Evolutionary conservation across 2,888 invertebrate genomes (phyloP).

Genomic region (Hirtodrosophila alboralis): DNA sequence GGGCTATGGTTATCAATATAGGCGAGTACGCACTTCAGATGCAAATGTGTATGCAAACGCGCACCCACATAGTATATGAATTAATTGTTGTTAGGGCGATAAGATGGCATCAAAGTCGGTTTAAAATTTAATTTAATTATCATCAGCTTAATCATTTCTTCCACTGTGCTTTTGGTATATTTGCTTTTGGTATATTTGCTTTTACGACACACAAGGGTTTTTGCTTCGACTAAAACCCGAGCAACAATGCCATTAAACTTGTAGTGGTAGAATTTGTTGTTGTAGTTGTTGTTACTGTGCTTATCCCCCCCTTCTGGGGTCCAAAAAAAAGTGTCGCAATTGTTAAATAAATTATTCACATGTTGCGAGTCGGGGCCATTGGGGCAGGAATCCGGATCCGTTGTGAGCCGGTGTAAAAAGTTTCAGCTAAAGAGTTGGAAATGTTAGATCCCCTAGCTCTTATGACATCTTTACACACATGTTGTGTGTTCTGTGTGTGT

Average conservation of each 20-base stretch:
- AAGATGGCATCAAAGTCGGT: no score
- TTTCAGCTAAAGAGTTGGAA: constrained; percentile 66
- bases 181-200: constrained; percentile 70
- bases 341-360: constrained; percentile 78
- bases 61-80: no score
- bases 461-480: constrained; percentile 25
- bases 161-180: constrained; percentile 4
- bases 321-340: constrained; percentile 73
- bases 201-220: constrained; percentile 71
- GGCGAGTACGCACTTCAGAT: no score
- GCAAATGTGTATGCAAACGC: no score
- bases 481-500: neutral
- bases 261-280: constrained; percentile 33
- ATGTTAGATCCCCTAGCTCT: constrained; percentile 23
- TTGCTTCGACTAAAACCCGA: constrained; percentile 43
- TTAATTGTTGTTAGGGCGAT: no score
- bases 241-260: constrained; percentile 79
- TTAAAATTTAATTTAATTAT: no score
- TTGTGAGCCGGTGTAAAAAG: constrained; percentile 32
- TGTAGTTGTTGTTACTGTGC: neutral
- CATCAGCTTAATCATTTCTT: no score
- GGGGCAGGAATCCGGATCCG: constrained; percentile 31
- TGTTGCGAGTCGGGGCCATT: constrained; percentile 38
- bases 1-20: no score
- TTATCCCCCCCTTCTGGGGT: neutral